Percentiles rank a stretch among this genome's conserved stretches.
These are phyloP conservation scores for Macrotus californicus DNA, from an alignment of 2,113 vertebrate species.

Conservation along the genomic window DNA sequence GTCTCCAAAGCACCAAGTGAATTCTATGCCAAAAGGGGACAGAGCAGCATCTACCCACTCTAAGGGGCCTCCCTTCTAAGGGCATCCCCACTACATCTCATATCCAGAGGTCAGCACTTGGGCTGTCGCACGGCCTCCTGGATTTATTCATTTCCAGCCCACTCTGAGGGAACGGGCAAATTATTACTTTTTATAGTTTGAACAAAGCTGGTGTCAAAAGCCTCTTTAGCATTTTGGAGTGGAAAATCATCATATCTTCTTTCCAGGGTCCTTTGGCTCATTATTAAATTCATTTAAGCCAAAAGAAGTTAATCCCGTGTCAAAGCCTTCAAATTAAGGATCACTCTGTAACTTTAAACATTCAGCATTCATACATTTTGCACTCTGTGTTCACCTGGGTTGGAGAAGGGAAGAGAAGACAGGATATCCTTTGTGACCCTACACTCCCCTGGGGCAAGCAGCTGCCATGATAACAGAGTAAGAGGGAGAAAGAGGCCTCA, in stretches of 20 bases:
- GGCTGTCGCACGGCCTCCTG: fast-evolving
- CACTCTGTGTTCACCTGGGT: neutral
- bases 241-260: neutral
- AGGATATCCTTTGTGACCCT: neutral
- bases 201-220: constrained; percentile 7
- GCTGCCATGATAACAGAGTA: neutral
- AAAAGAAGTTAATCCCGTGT: neutral
- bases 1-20: neutral
- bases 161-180: neutral
- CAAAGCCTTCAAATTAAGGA: constrained; percentile 21
- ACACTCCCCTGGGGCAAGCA: neutral
- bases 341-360: neutral
- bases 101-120: neutral
- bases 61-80: neutral
- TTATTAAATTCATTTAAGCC: constrained; percentile 35
- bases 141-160: neutral
- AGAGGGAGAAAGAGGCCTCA: neutral
- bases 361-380: neutral
- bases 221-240: neutral
- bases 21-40: neutral
- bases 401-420: neutral
- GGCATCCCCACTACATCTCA: neutral
- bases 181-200: neutral
- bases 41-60: neutral
- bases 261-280: constrained; percentile 32